Evolutionary conservation across 1,140 invertebrate species (phyloP).

Genomic region (Hyles euphorbiae): DNA sequence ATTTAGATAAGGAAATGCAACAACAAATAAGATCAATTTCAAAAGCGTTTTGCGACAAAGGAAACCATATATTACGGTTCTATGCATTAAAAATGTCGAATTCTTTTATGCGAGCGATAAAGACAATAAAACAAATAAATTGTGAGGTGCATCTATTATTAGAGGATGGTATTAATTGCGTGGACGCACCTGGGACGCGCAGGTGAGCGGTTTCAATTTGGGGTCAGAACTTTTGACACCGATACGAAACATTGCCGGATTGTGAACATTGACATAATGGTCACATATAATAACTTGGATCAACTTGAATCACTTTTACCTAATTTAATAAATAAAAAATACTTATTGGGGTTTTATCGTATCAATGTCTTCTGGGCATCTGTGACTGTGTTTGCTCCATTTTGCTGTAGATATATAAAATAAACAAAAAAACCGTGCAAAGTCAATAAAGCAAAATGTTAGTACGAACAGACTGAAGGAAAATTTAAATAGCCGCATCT

Average conservation of each 20-base stretch:
- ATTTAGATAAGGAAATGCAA: conserved; percentile 51
- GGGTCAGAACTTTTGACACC: conserved; percentile 60
- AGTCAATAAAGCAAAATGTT: too few relatives aligned
- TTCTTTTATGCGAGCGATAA: conserved; percentile 27
- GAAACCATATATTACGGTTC: conserved; percentile 32
- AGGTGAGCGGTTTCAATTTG: conserved; percentile 61
- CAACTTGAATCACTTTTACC: neutral
- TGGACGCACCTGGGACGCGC: conserved; percentile 59
- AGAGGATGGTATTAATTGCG: conserved; percentile 67
- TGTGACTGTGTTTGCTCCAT: too few relatives aligned
- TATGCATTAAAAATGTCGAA: conserved; percentile 18
- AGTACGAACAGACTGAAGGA: too few relatives aligned
- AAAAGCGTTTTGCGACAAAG: conserved; percentile 27
- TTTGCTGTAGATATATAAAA: too few relatives aligned
- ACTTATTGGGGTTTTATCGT: too few relatives aligned
- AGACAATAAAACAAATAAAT: conserved; percentile 61
- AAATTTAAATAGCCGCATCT: too few relatives aligned
- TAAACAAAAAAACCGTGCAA: too few relatives aligned
- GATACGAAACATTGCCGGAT: conserved; percentile 36
- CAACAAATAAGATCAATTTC: conserved; percentile 39
- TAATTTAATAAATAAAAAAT: neutral
- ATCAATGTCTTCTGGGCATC: too few relatives aligned
- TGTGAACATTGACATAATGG: conserved; percentile 45
- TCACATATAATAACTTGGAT: too few relatives aligned
- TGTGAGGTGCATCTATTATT: conserved; percentile 57